Conservation (phyloP, 2,797 vertebrate genomes). For the Pantherophis vulpinus region DNA sequence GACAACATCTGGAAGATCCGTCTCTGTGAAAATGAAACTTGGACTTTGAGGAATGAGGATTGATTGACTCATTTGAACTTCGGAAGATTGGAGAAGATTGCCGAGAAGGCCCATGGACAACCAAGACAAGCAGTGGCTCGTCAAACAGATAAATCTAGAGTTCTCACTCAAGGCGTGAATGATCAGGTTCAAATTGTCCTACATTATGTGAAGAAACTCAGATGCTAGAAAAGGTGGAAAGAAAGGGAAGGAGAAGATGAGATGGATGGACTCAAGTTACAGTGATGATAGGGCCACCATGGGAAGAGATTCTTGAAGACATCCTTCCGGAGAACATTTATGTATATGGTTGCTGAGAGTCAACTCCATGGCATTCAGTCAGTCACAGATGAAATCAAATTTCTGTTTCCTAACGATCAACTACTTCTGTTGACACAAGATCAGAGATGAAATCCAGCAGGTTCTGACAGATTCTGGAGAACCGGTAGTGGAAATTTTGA, state of each 20-base stretch:
- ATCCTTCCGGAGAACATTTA: neutral
- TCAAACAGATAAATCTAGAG: neutral
- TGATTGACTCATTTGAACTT: neutral
- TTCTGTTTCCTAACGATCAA: neutral
- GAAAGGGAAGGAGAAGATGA: neutral
- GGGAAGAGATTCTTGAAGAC: neutral
- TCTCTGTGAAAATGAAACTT: neutral
- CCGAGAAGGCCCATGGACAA: neutral
- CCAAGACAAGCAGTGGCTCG: neutral
- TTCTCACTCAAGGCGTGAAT: neutral
- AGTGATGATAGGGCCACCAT: neutral
- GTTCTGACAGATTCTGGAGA: too few relatives aligned
- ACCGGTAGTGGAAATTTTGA: too few relatives aligned
- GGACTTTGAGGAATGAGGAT: neutral
- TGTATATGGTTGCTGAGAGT: neutral
- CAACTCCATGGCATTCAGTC: neutral
- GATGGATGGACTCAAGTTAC: neutral
- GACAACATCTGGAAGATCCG: neutral
- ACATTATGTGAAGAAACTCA: neutral
- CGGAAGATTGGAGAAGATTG: neutral
- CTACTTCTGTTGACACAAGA: neutral
- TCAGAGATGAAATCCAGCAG: too few relatives aligned
- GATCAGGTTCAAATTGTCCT: neutral
- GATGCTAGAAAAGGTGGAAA: neutral
- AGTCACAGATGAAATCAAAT: neutral